Evolutionary conservation across 1,140 invertebrate genomes (phyloP), one percentile per base, ranked within the genome.

Genomic region (Drosophila pruinosa): DNA sequence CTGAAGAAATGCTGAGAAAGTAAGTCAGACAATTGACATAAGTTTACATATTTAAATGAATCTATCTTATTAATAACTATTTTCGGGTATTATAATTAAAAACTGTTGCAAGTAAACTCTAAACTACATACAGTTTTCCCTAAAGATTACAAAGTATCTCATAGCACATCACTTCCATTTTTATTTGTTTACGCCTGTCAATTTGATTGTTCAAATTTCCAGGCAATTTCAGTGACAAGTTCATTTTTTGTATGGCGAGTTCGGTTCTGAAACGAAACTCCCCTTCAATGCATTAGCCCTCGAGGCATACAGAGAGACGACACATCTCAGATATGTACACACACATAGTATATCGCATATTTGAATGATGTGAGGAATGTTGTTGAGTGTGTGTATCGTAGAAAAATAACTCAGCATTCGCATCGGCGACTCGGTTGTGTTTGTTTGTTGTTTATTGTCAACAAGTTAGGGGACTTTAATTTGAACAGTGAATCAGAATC

Each of bases 191-290:
- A 10, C 26, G 14, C 4, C 12, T 34, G 43, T 15, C 34, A 59
- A 41, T 50, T 63, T 62, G 48, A 38, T 45, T 54, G 39, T 48
- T 62, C 48, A 69, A 53, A 63, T 63, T 62, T 69, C 48, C 26
- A 54, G 39, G 22, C 58, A 69, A 63, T 69, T 69, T 68, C 57
- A 26, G 21, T 45, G 64, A 68, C 56, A 68, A 61, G 14, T 69
- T 69, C 57, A 53, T 53, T 62, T 62, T 26, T 14, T 6, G 24
- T 3, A 17, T 28, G 15, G 6, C 5, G 26, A 34, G 28, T 0
- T 53, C 7, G 24, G 17, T 7, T n/a, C 28, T 38, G 19, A 17
- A 56, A 56, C 4, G 7, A 17, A 57, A 45, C 39, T 43, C 54
- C 41, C 41, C 41, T 6, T 22, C 41, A n/a, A 45, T 24, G 4